Conservation (phyloP, 2,888 invertebrate species). For the Metalampra italica region DNA sequence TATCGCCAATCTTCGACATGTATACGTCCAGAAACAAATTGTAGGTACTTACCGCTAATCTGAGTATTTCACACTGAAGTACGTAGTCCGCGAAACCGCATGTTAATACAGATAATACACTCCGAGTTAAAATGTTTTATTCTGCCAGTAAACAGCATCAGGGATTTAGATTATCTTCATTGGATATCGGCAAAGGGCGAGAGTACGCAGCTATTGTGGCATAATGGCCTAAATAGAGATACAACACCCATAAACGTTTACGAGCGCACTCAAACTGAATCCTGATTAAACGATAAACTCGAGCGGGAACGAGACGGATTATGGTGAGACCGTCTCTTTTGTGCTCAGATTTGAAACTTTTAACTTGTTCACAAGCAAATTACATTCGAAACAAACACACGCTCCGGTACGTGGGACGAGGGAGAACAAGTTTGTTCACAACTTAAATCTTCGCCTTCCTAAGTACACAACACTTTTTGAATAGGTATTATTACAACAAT, state of each 20-base stretch:
- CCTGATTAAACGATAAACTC: constrained; percentile 26
- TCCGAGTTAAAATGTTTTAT: neutral
- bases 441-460: too few species aligned
- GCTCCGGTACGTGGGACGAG: neutral
- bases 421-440: neutral
- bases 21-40: too few species aligned
- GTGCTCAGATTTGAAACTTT: neutral
- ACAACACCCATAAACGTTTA: constrained; percentile 30
- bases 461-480: too few species aligned
- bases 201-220: constrained; percentile 5
- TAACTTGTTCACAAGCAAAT: neutral
- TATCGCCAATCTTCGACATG: too few species aligned
- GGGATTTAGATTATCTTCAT: constrained; percentile 8
- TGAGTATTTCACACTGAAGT: too few species aligned
- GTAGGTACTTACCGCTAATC: too few species aligned
- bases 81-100: too few species aligned
- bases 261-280: constrained; percentile 25
- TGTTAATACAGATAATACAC: too few species aligned
- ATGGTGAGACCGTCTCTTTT: neutral
- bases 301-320: neutral
- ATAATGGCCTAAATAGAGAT: constrained; percentile 19
- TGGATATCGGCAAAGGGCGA: constrained; percentile 2
- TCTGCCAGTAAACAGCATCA: neutral
- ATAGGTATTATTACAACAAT: too few species aligned
- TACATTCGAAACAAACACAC: neutral